Base-by-base conservation (phyloP, 1,140 invertebrate genomes). In the Reticulitermes speratus region DNA sequence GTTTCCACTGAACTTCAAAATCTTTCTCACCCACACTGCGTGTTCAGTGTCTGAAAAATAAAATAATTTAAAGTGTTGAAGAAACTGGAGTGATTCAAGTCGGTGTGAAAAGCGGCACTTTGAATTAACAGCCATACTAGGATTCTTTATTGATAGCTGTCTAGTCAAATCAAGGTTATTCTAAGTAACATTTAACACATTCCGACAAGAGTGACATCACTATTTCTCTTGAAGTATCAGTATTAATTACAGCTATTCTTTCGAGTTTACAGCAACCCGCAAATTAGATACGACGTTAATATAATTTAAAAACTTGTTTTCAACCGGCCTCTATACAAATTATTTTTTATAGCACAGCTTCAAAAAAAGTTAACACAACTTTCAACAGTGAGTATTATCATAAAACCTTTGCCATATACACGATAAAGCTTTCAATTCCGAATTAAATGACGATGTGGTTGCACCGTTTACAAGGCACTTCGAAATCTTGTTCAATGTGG, bases 401-500 rank as follows among this genome's bases (percentile, higher is more conserved):
- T 75, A 75, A 75, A 75, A 30, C 25, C 65, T 25, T 75, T 30
- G 25, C n/a, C n/a, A 3, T 30, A 75, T 25, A 75, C 65, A 75
- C 7, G 65, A 75, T 75, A 75, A 75, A 75, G 65, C 65, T 75
- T 75, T 75, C 65, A 75, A 75, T 75, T 75, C 7, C 65, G 65
- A 75, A 75, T 75, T 75, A 75, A 30, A 75, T 30, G 65, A 75
- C 16, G 59, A n/a, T 75, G 65, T 75, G 3, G 65, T 30, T 30
- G 65, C 9, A 12, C 65, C 8, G 65, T 75, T 75, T 75, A 75
- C 65, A 75, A 75, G 65, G 25, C 65, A 75, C 12, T 75, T 75
- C 65, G 65, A 75, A 25, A 8, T 75, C 65, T 75, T 75, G 65
- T 75, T 75, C n/a, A 75, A 75, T 75, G 65, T 75, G 65, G 65